Base-by-base conservation (phyloP, 2,888 invertebrate species). In the Ptychoptera albimana region DNA sequence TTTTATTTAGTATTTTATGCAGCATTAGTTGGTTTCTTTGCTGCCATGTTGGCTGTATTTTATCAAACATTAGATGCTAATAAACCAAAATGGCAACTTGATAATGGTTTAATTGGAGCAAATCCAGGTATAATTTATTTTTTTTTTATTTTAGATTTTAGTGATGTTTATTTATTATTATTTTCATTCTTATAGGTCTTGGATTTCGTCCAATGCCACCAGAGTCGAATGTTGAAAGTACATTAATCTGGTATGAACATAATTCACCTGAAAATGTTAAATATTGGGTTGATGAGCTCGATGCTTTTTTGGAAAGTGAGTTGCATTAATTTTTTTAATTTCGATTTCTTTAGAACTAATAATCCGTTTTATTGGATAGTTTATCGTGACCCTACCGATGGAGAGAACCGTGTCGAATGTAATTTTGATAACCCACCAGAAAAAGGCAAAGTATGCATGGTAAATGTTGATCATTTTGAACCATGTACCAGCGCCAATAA, bases 1-100 rank as follows among this genome's bases (percentile, higher is more conserved):
- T 97, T 97, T 75, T 98, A 97, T 73, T 68, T 93, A 55, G 79
- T 96, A 66, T 97, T 96, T 76, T 97, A 96, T 71, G 76, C 84
- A 52, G 79, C 79, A 57, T 76, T 97, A 64, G 78, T 84, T 59
- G 92, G 86, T 45, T 97, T 96, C 77, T 97, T 96, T 71, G 81
- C 88, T 51, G 87, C 87, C 50, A 80, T 94, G 80, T 72, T 96
- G 69, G 82, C 88, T 54, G 82, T 94, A 59, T 97, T 98, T 74
- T 88, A 88, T 67, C 86, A 86, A 69, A 93, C 93, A 43, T 70
- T 94, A 67, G 84, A 89, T 60, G 64, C 72, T 53, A 79, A 79
- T 59, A 76, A 74, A 63, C 94, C 94, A 13, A 91, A 91, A 63
- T 94, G 89, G 88, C 83, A 84, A 67, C 71, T 85, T 63, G 82